Base-by-base conservation (phyloP, 2,113 vertebrate genomes). In the Epinephelus cyanopodus region DNA sequence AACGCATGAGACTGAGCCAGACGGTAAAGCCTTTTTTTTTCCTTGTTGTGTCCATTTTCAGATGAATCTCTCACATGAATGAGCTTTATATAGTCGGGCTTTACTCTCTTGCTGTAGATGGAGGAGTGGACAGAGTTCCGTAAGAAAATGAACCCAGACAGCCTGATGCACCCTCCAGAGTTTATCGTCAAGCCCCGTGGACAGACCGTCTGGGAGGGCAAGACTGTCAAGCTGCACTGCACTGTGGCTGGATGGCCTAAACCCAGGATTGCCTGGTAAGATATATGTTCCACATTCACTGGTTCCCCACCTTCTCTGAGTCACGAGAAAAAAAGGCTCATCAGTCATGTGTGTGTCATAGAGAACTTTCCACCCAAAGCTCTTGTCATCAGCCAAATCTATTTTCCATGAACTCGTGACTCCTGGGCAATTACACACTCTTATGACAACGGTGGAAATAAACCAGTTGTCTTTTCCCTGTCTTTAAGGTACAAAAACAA, bases 401-500 rank as follows among this genome's bases (percentile, higher is more conserved):
- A 54, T 63, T 82, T 86, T 61, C 63, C 58, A 39, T 25, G 23
- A 79, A 72, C 25, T 7, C 66, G 15, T 53, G 18, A 17, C 27
- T 14, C n/a, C n/a, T 23, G 17, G 73, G 58, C 63, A 67, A 82
- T 82, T 62, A 56, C 45, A 77, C 18, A 73, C 52, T 50, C 54
- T 21, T 23, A 72, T 70, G 58, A 54, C 50, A 29, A 29, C 1
- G 1, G 39, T 68, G 54, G 74, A 83, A 85, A 68, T 67, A 84
- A 84, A 66, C 37, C 42, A 18, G 6, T 27, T 64, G 23, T 68
- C 58, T 74, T 66, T 75, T 47, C 83, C 10, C 77, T 82, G 39
- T 87, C 71, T 37, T 81, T 86, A 89, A 99, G 98, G 98, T 99
- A 99, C 93, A 99, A 99, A 95, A 99, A 99, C 91, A 98, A 99